phyloP scores from a whole-genome alignment of 2,797 vertebrate species.

The Synaphobranchus kaupii region DNA sequence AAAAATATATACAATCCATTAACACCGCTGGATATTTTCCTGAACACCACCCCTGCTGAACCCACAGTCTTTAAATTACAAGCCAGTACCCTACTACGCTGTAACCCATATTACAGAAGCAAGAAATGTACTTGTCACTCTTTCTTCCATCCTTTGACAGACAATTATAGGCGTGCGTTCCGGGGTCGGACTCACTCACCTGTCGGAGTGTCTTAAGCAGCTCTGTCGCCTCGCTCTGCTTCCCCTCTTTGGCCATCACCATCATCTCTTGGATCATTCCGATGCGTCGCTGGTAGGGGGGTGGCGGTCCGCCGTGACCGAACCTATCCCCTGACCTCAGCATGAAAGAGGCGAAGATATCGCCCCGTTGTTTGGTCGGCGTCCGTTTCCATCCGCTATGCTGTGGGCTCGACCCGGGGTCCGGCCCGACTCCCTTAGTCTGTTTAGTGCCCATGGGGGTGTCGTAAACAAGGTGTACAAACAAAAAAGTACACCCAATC shows the following conservation, averaged over 20 bases:
- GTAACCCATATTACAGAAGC: neutral
- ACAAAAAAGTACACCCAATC: slow-evolving; percentile 24
- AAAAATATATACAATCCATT: neutral
- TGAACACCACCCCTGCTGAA: neutral
- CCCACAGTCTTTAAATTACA: neutral
- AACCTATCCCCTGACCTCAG: slow-evolving; percentile 72
- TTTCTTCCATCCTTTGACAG: neutral
- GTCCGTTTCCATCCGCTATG: slow-evolving; percentile 60
- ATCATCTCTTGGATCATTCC: slow-evolving; percentile 81
- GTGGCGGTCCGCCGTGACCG: slow-evolving; percentile 55
- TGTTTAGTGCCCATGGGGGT: slow-evolving; percentile 74
- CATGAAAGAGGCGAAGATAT: slow-evolving; percentile 73
- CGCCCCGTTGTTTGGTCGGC: slow-evolving; percentile 62
- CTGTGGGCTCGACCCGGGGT: slow-evolving; percentile 57
- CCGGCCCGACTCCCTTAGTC: slow-evolving; percentile 68
- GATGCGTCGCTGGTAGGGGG: slow-evolving; percentile 78
- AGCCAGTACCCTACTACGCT: neutral
- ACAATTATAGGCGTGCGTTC: neutral
- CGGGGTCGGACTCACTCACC: slow-evolving; percentile 55
- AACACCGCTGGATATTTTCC: neutral
- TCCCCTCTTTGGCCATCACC: slow-evolving; percentile 72
- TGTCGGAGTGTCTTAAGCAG: slow-evolving; percentile 79
- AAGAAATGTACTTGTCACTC: neutral
- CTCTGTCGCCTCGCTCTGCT: slow-evolving; percentile 75
- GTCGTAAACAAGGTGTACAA: slow-evolving; percentile 22